phyloP scores from a whole-genome alignment of 37 sponge, comb jelly and placozoan species.

The Geodia barretti region DNA sequence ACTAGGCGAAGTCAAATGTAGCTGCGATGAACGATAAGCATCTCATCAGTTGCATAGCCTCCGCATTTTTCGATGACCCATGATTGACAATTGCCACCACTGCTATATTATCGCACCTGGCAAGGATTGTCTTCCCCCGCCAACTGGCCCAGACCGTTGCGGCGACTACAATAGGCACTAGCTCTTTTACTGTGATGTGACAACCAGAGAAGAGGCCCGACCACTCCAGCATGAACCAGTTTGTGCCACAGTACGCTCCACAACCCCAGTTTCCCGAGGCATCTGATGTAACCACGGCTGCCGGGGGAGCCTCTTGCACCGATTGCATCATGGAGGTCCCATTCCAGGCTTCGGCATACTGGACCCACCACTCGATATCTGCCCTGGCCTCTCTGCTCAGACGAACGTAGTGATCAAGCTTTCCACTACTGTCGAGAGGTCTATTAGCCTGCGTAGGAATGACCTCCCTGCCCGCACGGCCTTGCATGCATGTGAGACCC shows the following conservation, averaged over 20 bases:
- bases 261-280: conserved; percentile 50
- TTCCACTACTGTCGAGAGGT: neutral
- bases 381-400: conserved; percentile 7
- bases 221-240: conserved; percentile 51
- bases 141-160: conserved; percentile 54
- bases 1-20: neutral
- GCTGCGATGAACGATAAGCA: conserved; percentile 44
- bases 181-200: conserved; percentile 60
- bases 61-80: conserved; percentile 19
- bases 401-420: conserved; percentile 3
- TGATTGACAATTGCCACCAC: conserved; percentile 29
- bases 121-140: conserved; percentile 17
- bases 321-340: conserved; percentile 6
- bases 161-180: conserved; percentile 45
- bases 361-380: conserved; percentile 36
- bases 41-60: conserved; percentile 51
- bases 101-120: conserved; percentile 44
- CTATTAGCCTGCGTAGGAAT: conserved; percentile 44
- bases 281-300: conserved; percentile 10
- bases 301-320: neutral
- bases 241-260: conserved; percentile 16
- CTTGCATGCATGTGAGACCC: conserved; percentile 23
- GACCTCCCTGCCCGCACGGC: conserved; percentile 11
- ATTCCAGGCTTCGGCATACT: conserved; percentile 3
- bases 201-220: neutral